Base-by-base conservation (phyloP, 2,797 vertebrate genomes). In the Liparis tanakae region DNA sequence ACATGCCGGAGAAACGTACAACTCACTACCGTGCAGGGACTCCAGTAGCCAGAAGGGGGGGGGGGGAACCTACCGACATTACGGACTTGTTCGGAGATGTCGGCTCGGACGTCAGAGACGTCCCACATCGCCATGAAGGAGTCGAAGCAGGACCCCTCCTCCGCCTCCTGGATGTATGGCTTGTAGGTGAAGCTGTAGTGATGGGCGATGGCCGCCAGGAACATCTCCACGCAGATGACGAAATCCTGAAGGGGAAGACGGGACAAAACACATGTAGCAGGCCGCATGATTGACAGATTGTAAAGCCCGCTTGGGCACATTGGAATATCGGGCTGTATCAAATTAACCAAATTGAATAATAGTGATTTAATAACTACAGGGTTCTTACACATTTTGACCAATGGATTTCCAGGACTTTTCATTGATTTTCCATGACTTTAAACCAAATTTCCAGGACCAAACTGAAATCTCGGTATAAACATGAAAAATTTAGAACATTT, bases 41-140 rank as follows among this genome's bases (percentile, higher is more conserved):
- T 62, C 6, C 3, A 34, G 25, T 30, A 30, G 25, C 25, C 25
- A 30, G 25, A 30, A 30, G 7, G 22, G 17, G 48, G 25, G 12
- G 7, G 20, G n/a, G 44, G 25, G 10, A 41, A 96, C 98, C 94
- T 91, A 99, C 98, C 98, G 46, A 99, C 98, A 78, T 98, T 97
- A 80, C 97, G 96, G 80, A 99, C 97, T 95, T 99, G 98, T 87
- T 99, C 97, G 0, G 97, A 97, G 90, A 99, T 97, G 83, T 99
- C 97, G 54, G 97, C 97, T 85, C 96, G 94, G 83, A 99, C 93
- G 68, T 99, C 98, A 20, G 98, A 99, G 80, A 99, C 93, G 89
- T 99, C 98, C 98, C 97, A 99, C 98, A 99, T 99, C 13, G 97
- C 98, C 90, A 97, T 93, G 76, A 99, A 99, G 7, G 97, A 99